These are phyloP conservation scores for Sebastes umbrosus DNA, from an alignment of 2,797 vertebrate species.

Conservation along the genomic window DNA sequence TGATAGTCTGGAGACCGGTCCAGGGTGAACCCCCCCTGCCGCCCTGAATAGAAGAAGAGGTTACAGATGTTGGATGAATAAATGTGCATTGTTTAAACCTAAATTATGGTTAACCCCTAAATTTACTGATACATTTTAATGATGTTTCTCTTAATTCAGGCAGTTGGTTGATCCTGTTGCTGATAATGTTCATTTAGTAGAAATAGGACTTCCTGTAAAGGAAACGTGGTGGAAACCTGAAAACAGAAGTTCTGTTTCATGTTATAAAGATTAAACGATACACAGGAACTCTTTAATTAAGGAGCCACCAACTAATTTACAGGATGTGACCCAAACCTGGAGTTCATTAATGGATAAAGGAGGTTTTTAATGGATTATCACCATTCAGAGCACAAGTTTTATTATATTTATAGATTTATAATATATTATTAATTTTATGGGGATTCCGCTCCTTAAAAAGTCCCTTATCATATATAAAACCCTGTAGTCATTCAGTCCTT, in stretches of 20 bases:
- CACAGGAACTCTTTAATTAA: background rate
- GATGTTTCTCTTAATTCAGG: background rate
- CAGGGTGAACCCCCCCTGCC: too few relatives aligned
- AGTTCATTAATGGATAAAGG: background rate
- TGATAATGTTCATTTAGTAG: background rate
- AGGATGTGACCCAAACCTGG: background rate
- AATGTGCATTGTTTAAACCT: background rate
- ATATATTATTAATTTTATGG: background rate
- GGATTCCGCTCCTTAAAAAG: background rate
- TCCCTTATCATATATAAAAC: too few relatives aligned
- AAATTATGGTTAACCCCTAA: background rate
- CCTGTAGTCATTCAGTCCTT: background rate
- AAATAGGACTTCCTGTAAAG: background rate
- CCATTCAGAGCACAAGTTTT: background rate
- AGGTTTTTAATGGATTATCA: background rate
- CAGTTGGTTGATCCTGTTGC: background rate
- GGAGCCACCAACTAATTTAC: background rate
- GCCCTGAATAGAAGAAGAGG: too few relatives aligned
- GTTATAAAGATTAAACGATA: background rate
- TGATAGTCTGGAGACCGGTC: too few relatives aligned
- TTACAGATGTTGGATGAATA: too few relatives aligned
- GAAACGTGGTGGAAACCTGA: background rate
- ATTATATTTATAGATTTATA: background rate
- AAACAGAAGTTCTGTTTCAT: background rate
- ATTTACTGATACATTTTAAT: background rate